Evolutionary conservation across 2,113 vertebrate genomes (phyloP).

Genomic region (Notarius lentiginosus): DNA sequence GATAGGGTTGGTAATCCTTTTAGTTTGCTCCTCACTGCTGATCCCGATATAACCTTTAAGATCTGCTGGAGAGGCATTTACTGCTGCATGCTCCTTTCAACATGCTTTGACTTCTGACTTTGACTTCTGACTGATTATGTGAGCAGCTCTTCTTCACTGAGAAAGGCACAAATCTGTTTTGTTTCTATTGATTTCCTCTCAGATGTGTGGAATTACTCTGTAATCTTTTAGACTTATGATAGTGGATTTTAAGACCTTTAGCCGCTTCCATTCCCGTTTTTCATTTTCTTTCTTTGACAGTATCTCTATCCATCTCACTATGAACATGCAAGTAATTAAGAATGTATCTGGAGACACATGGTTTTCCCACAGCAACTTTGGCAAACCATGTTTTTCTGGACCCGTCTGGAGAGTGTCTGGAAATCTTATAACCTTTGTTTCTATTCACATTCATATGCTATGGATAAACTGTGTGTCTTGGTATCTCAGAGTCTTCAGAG

Average conservation of each 20-base stretch:
- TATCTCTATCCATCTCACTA: background rate
- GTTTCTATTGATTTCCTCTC: background rate
- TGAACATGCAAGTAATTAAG: background rate
- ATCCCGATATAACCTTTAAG: slow-evolving; percentile 36
- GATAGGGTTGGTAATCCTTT: slow-evolving; percentile 26
- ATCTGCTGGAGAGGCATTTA: background rate
- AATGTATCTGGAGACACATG: background rate
- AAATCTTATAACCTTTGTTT: background rate
- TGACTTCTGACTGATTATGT: background rate
- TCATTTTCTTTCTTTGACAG: background rate
- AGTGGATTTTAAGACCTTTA: background rate
- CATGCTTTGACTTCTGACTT: background rate
- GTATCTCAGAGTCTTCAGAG: background rate
- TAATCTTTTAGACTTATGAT: background rate
- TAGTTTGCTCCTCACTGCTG: slow-evolving; percentile 5
- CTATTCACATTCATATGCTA: background rate
- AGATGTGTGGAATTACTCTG: background rate
- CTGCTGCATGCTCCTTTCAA: background rate
- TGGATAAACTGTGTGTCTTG: background rate
- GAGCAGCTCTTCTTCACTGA: slow-evolving; percentile 7
- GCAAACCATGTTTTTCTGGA: too few relatives aligned
- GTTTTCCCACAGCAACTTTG: too few relatives aligned
- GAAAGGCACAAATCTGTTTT: background rate
- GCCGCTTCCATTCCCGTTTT: background rate
- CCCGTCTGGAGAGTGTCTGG: background rate